A percentile compares a stretch with the other conserved stretches of the same genome.
Evolutionary conservation across 2,888 invertebrate species (phyloP).

Genomic region (Ectemnius lituratus): DNA sequence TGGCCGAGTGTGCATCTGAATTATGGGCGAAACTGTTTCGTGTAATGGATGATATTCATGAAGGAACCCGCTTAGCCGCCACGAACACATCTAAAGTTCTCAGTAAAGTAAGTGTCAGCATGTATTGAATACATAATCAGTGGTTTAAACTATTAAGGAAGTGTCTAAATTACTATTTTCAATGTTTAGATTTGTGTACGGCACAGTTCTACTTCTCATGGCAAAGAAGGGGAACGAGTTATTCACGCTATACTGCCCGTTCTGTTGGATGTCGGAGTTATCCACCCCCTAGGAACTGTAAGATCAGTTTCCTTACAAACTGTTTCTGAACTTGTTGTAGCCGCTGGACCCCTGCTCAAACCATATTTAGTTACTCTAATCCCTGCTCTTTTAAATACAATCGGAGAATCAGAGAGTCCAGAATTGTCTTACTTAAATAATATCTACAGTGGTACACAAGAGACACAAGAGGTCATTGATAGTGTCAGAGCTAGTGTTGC

Average conservation of each 20-base stretch:
- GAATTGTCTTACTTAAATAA: conserved; percentile 90
- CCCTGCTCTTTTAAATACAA: conserved; percentile 90
- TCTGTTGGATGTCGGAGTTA: conserved; percentile 88
- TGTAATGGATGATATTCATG: conserved; percentile 97
- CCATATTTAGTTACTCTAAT: conserved; percentile 90
- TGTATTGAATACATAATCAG: too few species aligned
- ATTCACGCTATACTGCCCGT: conserved; percentile 88
- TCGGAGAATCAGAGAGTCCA: conserved; percentile 89
- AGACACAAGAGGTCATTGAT: conserved; percentile 88
- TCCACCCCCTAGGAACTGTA: conserved; percentile 88
- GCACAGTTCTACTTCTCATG: conserved; percentile 84
- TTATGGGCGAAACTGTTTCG: conserved; percentile 91
- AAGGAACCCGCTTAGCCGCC: conserved; percentile 88
- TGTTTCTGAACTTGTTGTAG: conserved; percentile 90
- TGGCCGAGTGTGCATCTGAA: conserved; percentile 78
- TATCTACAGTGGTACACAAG: conserved; percentile 83
- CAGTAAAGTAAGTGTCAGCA: conserved; percentile 82
- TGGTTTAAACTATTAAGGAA: too few species aligned
- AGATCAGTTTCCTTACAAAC: conserved; percentile 90
- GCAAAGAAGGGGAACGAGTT: conserved; percentile 86
- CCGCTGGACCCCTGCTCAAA: conserved; percentile 88
- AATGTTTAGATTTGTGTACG: conserved; percentile 83
- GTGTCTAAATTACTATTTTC: too few species aligned
- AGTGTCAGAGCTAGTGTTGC: conserved; percentile 89
- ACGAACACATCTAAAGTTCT: conserved; percentile 85